Evolutionary conservation across 1,140 invertebrate genomes (phyloP), one percentile per base, ranked within the genome.

Genomic region (Listronotus oregonensis): DNA sequence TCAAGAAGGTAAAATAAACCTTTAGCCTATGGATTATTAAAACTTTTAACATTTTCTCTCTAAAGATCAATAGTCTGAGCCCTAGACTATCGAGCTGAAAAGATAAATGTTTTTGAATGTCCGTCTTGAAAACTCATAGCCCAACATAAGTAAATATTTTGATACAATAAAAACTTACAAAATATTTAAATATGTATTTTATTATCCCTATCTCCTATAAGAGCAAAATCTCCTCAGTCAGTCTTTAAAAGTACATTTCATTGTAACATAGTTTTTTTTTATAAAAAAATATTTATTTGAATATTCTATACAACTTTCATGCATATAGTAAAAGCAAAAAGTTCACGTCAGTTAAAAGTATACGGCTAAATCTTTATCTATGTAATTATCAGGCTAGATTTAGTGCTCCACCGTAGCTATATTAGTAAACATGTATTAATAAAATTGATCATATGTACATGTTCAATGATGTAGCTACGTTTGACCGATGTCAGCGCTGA

Each of bases 211-310:
- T 49, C 44, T 46, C 42, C n/a, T 49, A 32, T 31, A 31, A 59
- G 43, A 64, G 63, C 50, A 68, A 56, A 46, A 49, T 57, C 66
- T 71, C 68, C 66, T 66, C 61, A 37, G 56, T 72, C 71, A 72
- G 71, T 72, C 71, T 72, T 72, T 43, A 55, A 56, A 47, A 51
- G 49, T 51, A n/a, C 49, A 21, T 21, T 51, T 51, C 49, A 51
- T 51, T 51, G 49, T 51, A 51, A 51, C 49, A 31, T 51, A 51
- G 49, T 69, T 65, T 44, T 31, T 47, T 11, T 57, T 12, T 51
- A 55, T 59, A 59, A 68, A 68, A 68, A 68, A 68, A 68, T 68
- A 68, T 68, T 66, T 44, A 47, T 60, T 60, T 43, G 18, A 60
- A 40, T 44, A 47, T 54, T 11, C 49, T 51, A 51, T 51, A 51